A percentile compares a stretch with the other conserved stretches of the same genome.
Conservation (phyloP, 2,888 invertebrate species). For the Drosophila hamatofila region DNA sequence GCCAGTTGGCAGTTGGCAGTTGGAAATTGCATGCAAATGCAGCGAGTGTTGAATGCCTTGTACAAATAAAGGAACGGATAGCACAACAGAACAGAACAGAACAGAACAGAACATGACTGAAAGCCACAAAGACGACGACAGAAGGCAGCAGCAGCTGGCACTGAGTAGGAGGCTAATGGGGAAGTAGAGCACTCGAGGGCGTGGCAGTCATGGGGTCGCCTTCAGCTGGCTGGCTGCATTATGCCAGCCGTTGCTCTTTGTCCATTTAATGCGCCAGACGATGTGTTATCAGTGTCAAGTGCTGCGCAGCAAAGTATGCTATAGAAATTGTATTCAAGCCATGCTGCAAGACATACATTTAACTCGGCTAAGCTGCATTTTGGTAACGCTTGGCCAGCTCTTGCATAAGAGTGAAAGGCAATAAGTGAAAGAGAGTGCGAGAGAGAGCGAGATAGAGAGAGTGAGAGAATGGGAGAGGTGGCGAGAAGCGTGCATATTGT, state of each 20-base stretch:
- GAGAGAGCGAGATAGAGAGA: slow-evolving; percentile 6
- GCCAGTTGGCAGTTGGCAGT: slow-evolving; percentile 21
- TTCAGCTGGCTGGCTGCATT: slow-evolving; percentile 58
- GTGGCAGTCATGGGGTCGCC: slow-evolving; percentile 7
- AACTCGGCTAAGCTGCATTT: slow-evolving; percentile 43
- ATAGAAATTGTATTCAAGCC: slow-evolving; percentile 51
- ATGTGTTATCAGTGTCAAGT: slow-evolving; percentile 82
- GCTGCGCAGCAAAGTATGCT: slow-evolving; percentile 69
- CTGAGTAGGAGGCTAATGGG: not conserved
- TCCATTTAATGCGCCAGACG: slow-evolving; percentile 74
- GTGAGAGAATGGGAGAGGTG: not conserved
- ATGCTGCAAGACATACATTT: slow-evolving; percentile 14
- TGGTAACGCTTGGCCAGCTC: not conserved
- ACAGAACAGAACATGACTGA: slow-evolving; percentile 42
- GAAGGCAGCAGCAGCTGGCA: not conserved
- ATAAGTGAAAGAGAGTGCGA: slow-evolving; percentile 5
- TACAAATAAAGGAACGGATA: slow-evolving; percentile 43
- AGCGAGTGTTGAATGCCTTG: slow-evolving; percentile 57
- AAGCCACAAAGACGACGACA: slow-evolving; percentile 41
- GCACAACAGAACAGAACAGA: slow-evolving; percentile 19
- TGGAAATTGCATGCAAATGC: slow-evolving; percentile 65
- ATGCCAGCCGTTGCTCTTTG: slow-evolving; percentile 59
- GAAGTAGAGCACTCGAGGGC: not conserved
- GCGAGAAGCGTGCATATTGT: not conserved
- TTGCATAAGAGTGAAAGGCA: slow-evolving; percentile 31